A percentile compares a stretch with the other conserved stretches of the same genome.
Conservation (phyloP, 2,113 vertebrate species). For the Probosciger aterrimus region DNA sequence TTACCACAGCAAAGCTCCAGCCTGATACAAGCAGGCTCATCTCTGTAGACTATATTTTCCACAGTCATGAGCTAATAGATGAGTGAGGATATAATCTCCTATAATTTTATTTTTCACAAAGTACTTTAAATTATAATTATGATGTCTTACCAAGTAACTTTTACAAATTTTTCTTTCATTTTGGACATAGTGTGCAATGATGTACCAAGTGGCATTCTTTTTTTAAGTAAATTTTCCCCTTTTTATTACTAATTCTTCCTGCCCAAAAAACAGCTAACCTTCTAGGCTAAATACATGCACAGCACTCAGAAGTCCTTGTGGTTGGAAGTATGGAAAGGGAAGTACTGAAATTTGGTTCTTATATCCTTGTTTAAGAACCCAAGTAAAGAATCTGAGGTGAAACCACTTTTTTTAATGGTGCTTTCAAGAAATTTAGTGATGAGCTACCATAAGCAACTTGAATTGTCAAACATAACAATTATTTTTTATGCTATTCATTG, state of each 20-base stretch:
- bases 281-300: neutral
- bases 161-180: neutral
- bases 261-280: neutral
- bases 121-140: neutral
- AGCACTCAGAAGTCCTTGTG: neutral
- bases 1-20: neutral
- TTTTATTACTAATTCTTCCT: neutral
- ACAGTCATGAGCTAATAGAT: neutral
- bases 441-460: neutral
- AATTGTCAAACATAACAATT: neutral
- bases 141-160: neutral
- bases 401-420: neutral
- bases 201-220: neutral
- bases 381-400: neutral
- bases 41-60: neutral
- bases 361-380: neutral
- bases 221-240: neutral
- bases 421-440: neutral
- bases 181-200: neutral
- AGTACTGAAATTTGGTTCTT: neutral
- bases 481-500: neutral
- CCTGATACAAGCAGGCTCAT: neutral
- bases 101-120: neutral
- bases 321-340: neutral
- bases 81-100: neutral